These are phyloP conservation scores for Periphyllus acericola DNA, from an alignment of 2,888 invertebrate species.

Conservation along the genomic window DNA sequence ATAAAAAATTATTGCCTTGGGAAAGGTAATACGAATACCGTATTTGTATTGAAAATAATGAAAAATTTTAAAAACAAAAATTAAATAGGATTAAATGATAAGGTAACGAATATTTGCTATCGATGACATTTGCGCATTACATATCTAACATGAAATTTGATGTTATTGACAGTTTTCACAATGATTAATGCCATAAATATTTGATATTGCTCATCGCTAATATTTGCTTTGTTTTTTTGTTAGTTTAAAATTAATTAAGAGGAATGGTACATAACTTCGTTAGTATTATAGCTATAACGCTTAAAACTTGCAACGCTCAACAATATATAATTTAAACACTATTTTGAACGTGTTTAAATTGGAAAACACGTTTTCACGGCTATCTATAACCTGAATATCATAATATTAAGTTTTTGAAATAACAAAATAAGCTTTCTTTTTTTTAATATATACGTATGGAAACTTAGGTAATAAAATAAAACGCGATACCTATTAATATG, in stretches of 20 bases:
- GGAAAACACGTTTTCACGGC: background rate
- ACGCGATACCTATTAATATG: background rate
- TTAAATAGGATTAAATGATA: background rate
- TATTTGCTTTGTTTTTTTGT: conserved; percentile 21
- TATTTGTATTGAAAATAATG: background rate
- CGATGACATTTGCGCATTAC: background rate
- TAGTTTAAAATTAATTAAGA: conserved; percentile 19
- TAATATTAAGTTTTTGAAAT: background rate
- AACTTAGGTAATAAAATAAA: background rate
- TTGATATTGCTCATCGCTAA: conserved; percentile 43
- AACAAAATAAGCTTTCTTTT: background rate
- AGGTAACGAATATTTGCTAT: conserved; percentile 18
- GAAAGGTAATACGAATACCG: background rate
- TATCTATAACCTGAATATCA: background rate
- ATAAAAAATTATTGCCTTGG: background rate
- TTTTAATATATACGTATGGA: background rate
- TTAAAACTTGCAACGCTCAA: no score
- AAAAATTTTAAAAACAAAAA: background rate
- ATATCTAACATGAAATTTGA: conserved; percentile 25
- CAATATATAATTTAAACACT: no score
- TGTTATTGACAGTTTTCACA: conserved; percentile 38
- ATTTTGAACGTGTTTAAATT: background rate
- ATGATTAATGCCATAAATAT: conserved; percentile 39
- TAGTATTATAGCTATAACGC: background rate
- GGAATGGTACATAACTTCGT: background rate